Base-by-base conservation (phyloP, 2,113 vertebrate species). In the Gambusia holbrooki region DNA sequence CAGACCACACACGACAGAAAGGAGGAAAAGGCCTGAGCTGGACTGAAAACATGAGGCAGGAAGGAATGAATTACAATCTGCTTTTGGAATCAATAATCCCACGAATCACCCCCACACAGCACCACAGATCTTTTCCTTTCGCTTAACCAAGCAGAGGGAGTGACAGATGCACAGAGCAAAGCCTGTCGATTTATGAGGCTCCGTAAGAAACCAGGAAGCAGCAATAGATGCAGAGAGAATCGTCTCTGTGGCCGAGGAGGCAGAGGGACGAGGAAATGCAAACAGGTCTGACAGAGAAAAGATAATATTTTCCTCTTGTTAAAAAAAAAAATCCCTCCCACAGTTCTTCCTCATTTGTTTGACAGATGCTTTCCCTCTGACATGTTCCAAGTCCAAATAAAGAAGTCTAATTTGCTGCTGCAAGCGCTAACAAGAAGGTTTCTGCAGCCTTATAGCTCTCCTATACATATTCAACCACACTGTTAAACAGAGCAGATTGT, bases 31-130 rank as follows among this genome's bases (percentile, higher is more conserved):
- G 69, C 48, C 17, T 63, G 64, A 84, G 69, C 68, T 61, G 71
- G 48, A 74, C 65, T 70, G 40, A 71, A 63, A 73, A 85, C 69
- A 54, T 78, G 75, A 86, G 87, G 71, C 71, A 74, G 80, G 79
- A 76, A 73, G 73, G 70, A 82, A 79, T 85, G 76, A 91, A 85
- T 91, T 89, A 88, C 67, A 77, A 69, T 74, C 73, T 63, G 29
- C 76, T 86, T 79, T 66, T 77, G 73, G 78, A 93, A 93, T 92
- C 93, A 86, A 90, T 93, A 90, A 86, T 83, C 69, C 71, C 77
- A 66, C 40, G 66, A 86, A 90, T 90, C 80, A 83, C 74, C 51
- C 74, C 71, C 72, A 35, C 22, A 10, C 71, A 84, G 79, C 66
- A 75, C 82, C 80, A 77, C 82, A 78, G 77, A 90, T 85, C 73